A percentile compares a stretch with the other conserved stretches of the same genome.
These are phyloP conservation scores for Callopanchax toddi DNA, from an alignment of 2,113 vertebrate genomes.

Conservation along the genomic window DNA sequence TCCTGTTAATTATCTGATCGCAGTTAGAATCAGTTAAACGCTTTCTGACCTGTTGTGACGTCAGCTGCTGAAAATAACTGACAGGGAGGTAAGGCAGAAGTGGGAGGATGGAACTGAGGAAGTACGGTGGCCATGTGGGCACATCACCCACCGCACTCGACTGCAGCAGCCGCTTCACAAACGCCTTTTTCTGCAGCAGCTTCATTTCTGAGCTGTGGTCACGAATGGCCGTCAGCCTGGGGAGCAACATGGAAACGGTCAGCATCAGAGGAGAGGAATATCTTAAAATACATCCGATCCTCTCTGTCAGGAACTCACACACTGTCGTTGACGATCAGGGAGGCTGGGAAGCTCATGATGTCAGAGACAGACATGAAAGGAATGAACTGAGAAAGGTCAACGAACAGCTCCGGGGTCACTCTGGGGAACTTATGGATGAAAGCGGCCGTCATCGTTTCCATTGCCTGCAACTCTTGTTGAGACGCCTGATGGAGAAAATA, in stretches of 20 bases:
- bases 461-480: constrained; percentile 80
- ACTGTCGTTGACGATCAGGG: constrained; percentile 86
- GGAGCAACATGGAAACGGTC: constrained; percentile 18
- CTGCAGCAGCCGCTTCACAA: constrained; percentile 86
- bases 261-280: neutral
- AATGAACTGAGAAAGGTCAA: constrained; percentile 89
- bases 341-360: constrained; percentile 86
- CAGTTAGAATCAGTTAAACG: neutral
- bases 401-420: constrained; percentile 88
- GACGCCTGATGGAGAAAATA: constrained; percentile 76
- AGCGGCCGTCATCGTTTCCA: constrained; percentile 87
- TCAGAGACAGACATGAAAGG: constrained; percentile 90
- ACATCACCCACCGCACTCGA: constrained; percentile 84
- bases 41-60: constrained; percentile 82
- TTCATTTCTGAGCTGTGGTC: constrained; percentile 87
- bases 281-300: neutral
- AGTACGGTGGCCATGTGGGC: constrained; percentile 84
- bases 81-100: constrained; percentile 87
- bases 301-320: constrained; percentile 79
- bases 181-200: constrained; percentile 87
- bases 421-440: constrained; percentile 86
- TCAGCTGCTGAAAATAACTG: constrained; percentile 86
- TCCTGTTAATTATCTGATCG: no score
- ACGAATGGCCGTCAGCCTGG: constrained; percentile 85
- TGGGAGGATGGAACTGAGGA: constrained; percentile 82